Base-by-base conservation (phyloP, 2,113 vertebrate genomes). In the Colossoma macropomum region DNA sequence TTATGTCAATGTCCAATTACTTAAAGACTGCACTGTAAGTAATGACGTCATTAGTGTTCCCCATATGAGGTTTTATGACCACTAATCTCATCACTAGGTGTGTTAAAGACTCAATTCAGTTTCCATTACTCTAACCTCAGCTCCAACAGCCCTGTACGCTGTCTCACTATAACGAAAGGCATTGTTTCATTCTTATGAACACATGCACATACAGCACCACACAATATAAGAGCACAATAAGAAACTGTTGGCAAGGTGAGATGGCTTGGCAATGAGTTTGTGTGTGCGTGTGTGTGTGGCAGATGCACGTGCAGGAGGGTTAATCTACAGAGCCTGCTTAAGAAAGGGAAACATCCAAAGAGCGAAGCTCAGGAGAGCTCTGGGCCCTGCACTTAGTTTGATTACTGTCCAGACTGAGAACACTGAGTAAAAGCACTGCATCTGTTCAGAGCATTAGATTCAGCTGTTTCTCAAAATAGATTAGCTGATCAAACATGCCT, bases 241-340 rank as follows among this genome's bases (percentile, higher is more conserved):
- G 6, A 1, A 54, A 17, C 21, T 56, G 19, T 23, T 27, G n/a
- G n/a, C 25, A 62, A 59, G 21, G 54, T 59, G 54, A 62, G 45
- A 19, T 30, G 15, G 25, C 38, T 77, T 71, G 63, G 32, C 76
- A 41, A 34, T 3, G 21, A 54, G 60, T 50, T 38, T 62, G 34
- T 13, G 12, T 25, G 21, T 34, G 78, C 13, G 62, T 32, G 60
- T n/a, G 52, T 65, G 74, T 70, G 48, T 81, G 75, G 71, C 28
- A 21, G 50, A 3, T 68, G 59, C 87, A 91, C 75, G 86, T 92
- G 89, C 66, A 0, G 7, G 73, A 77, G 45, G 65, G 77, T 78
- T 90, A 88, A 91, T 91, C 88, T 85, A n/a, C 45, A 38, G 65
- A 77, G 78, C 34, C 30, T 27, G 65, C 75, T 84, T 66, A 82